Evolutionary conservation across 2,797 vertebrate species (phyloP), one percentile per base, ranked within the genome.

Genomic region (Pseudotriccus pelzelni): DNA sequence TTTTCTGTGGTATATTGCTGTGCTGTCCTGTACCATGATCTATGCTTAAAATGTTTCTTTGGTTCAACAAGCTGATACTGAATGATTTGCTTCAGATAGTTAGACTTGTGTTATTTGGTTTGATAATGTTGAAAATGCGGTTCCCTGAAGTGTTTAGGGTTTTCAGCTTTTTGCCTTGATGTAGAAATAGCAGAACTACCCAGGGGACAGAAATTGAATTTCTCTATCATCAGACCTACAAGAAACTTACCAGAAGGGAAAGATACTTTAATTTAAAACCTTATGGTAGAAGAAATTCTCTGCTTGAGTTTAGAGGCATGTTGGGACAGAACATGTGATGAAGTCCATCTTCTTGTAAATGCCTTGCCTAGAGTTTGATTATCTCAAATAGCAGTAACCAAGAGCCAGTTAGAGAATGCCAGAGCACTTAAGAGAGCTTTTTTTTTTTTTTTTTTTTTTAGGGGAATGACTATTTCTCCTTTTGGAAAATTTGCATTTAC

Each of bases 151-250:
- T 39, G 44, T 69, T 89, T n/a, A 90, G 30, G 46, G 50, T 82
- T 93, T 91, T 82, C 63, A 93, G 53, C 17, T 73, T 84, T 90
- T 87, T 90, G 28, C 32, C n/a, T 90, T 63, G 22, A 76, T 85
- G 25, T 67, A 89, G 81, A 93, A 92, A 74, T 55, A 63, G 32
- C 15, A 21, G 27, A 82, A 76, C 82, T 82, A 79, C 70, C 25
- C 69, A 21, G 16, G 59, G 25, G 37, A 76, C 20, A 56, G 66
- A 55, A 89, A 82, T 4, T 67, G 43, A 76, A 69, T 87, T 95
- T 93, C 83, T 82, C 43, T 87, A 16, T 67, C 56, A 78, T 50
- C 67, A 81, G 22, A 66, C 23, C 59, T 78, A 39, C 18, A 50
- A 68, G 84, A 87, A 83, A 82, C 81, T 77, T 77, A 83, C 64